Percentiles rank a stretch among this genome's conserved stretches.
These are phyloP conservation scores for Amphimallon solstitiale DNA, from an alignment of 2,888 invertebrate species.

Conservation along the genomic window DNA sequence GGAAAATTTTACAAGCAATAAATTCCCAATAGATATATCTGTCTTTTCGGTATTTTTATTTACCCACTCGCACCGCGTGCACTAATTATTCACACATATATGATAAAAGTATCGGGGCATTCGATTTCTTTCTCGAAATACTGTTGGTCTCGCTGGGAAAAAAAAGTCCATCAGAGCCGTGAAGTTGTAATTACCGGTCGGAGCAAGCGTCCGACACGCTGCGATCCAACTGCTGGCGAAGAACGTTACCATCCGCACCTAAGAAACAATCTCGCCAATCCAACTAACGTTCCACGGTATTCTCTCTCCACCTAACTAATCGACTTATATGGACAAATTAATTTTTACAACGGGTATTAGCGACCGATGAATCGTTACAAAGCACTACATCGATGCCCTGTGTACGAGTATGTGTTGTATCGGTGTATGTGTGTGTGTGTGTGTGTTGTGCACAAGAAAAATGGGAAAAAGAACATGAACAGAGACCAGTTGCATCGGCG, in stretches of 20 bases:
- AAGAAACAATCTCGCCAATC: slow-evolving; percentile 4
- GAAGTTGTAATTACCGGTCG: background rate
- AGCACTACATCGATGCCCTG: background rate
- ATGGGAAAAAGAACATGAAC: no score
- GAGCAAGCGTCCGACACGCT: background rate
- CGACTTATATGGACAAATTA: slow-evolving; percentile 10
- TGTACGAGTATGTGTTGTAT: background rate
- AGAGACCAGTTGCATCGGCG: no score
- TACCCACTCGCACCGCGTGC: no score
- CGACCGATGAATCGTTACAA: background rate
- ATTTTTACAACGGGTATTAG: slow-evolving; percentile 12
- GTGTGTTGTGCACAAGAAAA: no score
- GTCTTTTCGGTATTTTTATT: no score
- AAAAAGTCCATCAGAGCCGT: no score
- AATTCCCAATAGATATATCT: no score
- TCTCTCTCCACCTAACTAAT: background rate
- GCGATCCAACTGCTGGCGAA: background rate
- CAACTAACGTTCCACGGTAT: background rate
- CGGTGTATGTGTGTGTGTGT: background rate
- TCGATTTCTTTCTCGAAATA: no score
- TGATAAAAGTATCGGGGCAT: no score
- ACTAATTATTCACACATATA: no score
- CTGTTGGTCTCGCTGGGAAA: no score
- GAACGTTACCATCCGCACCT: background rate
- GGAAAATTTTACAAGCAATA: no score